phyloP scores from a whole-genome alignment of 1,140 invertebrate genomes.

The Daktulosphaira vitifoliae region DNA sequence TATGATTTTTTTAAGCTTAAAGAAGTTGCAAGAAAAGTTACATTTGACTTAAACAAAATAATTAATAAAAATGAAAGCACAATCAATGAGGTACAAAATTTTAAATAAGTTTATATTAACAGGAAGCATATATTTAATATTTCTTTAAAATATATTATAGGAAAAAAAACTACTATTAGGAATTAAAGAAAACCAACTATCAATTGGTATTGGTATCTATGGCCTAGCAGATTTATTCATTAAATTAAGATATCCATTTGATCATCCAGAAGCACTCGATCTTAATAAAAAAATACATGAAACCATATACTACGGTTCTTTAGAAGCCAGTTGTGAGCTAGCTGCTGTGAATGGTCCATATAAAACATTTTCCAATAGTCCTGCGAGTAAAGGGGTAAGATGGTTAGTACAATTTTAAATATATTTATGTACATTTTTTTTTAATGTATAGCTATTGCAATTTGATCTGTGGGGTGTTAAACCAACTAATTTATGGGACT shows the following conservation, averaged over 20 bases:
- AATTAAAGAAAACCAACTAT: conserved; percentile 87
- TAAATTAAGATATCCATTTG: conserved; percentile 87
- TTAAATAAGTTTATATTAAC: too few species aligned
- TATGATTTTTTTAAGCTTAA: conserved; percentile 88
- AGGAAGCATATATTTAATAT: too few species aligned
- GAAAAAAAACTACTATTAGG: conserved; percentile 47
- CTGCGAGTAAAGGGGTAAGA: conserved; percentile 74
- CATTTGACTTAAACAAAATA: conserved; percentile 91
- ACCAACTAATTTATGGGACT: conserved; percentile 83
- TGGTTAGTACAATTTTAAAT: too few species aligned
- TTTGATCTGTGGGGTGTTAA: conserved; percentile 96
- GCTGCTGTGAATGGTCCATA: conserved; percentile 80
- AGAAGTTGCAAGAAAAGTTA: conserved; percentile 78
- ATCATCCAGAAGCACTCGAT: conserved; percentile 70
- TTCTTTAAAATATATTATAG: background rate
- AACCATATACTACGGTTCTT: conserved; percentile 91
- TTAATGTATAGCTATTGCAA: conserved; percentile 62
- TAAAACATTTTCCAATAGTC: conserved; percentile 81
- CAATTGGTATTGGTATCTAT: conserved; percentile 94
- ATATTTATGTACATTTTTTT: conserved; percentile 26
- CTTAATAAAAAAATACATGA: conserved; percentile 97
- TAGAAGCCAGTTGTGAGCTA: conserved; percentile 93
- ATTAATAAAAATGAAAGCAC: conserved; percentile 97
- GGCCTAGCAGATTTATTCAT: conserved; percentile 96
- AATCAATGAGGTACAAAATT: conserved; percentile 62